Percentiles rank a stretch among this genome's conserved stretches.
Conservation (phyloP, 2,797 vertebrate species). For the Pseudochaenichthys georgianus region DNA sequence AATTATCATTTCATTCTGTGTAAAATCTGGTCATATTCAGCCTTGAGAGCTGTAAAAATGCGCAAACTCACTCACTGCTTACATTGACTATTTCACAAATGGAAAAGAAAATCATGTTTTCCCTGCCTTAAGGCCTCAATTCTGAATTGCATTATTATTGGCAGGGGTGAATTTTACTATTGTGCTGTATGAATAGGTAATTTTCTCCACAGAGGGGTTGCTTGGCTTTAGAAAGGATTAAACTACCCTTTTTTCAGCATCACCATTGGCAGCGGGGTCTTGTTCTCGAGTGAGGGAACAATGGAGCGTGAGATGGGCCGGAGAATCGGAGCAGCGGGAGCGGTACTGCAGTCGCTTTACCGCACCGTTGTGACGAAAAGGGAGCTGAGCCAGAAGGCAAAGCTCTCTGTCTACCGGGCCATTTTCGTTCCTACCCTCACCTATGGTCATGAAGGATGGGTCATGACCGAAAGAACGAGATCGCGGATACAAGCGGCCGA, state of each 20-base stretch:
- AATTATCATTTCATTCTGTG: not conserved
- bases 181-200: constrained; percentile 73
- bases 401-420: too few relatives aligned
- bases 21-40: not conserved
- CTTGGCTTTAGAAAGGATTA: constrained; percentile 26
- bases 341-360: too few relatives aligned
- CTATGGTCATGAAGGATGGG: too few relatives aligned
- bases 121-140: constrained; percentile 43
- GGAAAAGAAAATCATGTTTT: constrained; percentile 29
- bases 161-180: constrained; percentile 55
- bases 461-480: too few relatives aligned
- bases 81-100: constrained; percentile 22
- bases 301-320: too few relatives aligned
- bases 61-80: not conserved
- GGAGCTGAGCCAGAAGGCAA: too few relatives aligned
- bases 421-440: too few relatives aligned
- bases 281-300: too few relatives aligned
- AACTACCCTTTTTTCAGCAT: constrained; percentile 14
- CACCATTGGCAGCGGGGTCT: not conserved
- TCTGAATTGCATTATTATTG: constrained; percentile 69
- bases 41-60: not conserved
- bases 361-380: too few relatives aligned
- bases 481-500: too few relatives aligned
- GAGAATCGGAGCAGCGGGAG: too few relatives aligned
- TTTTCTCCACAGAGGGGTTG: constrained; percentile 48